Percentiles rank a stretch among this genome's conserved stretches.
phyloP scores from a whole-genome alignment of 2,113 vertebrate species.

The Helogale parvula region DNA sequence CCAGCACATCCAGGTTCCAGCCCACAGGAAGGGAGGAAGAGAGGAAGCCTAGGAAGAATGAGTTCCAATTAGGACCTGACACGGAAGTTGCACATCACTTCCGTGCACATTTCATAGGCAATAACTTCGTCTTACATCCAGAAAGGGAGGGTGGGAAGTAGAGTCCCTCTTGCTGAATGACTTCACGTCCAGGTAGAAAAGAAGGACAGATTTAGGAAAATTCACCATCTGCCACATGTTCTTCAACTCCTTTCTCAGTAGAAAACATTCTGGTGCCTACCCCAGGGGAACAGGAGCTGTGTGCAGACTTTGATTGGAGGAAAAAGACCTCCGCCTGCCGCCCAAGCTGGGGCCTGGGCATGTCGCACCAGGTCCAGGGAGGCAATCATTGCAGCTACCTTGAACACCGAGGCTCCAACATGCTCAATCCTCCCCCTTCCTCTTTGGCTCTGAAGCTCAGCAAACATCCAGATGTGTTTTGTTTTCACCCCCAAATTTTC shows the following conservation, averaged over 20 bases:
- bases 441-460: not conserved
- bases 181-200: not conserved
- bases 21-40: not conserved
- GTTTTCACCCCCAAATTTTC: not conserved
- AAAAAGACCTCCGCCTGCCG: rapidly evolving
- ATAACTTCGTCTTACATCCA: not conserved
- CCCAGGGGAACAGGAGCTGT: rapidly evolving
- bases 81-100: not conserved
- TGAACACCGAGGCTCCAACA: not conserved
- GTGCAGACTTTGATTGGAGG: not conserved
- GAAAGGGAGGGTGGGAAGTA: not conserved
- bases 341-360: not conserved
- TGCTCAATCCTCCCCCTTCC: not conserved
- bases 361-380: rapidly evolving
- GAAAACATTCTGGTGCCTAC: not conserved
- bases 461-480: not conserved
- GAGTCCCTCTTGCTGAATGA: not conserved
- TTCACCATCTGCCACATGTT: too few species aligned
- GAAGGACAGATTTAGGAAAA: not conserved
- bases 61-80: not conserved
- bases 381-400: too few species aligned
- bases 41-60: not conserved
- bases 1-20: not conserved
- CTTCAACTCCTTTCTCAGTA: not conserved
- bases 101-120: not conserved